Base-by-base conservation (phyloP, 2,797 vertebrate species). In the Coilia nasus region DNA sequence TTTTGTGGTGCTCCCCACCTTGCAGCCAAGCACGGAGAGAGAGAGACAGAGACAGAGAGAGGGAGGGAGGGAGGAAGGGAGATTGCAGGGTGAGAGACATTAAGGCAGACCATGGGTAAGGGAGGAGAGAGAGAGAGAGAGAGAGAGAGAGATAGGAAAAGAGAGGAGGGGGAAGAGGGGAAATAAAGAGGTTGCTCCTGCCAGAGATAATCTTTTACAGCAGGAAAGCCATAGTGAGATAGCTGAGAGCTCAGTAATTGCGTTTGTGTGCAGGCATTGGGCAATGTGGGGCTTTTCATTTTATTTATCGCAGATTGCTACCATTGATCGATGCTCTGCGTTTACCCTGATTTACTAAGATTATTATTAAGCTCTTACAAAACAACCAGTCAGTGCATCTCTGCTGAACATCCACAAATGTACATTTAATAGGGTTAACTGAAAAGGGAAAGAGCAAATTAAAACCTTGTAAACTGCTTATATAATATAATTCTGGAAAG, bases 1-100 rank as follows among this genome's bases (percentile, higher is more conserved):
- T 92, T 96, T 95, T 95, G 93, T 96, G 93, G 92, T 94, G 91
- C 90, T 94, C 91, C 90, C 89, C 90, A 87, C 93, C 92, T 96
- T 94, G 91, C 90, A 91, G 85, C 91, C 87, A 85, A 88, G 84
- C 92, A 89, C 90, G 12, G 71, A 84, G 83, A 44, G 83, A 41
- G 67, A 41, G 90, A 64, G 50, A 23, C 15, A 28, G 57, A 59
- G 83, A 84, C 75, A 41, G n/a, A 75, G 54, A 31, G 64, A 17
- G 83, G 44, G 83, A 28, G 83, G 23, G 83, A 87, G 23, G 35
- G 78, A 21, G 21, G 59, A 67, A 75, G 86, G 87, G 81, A 86
- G 86, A 31, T 2, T 85, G 81, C 60, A 83, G 86, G 71, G 17
- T 17, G 15, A 41, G 31, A 75, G 14, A 35, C 17, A 75, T 9